Evolutionary conservation across 2,888 invertebrate genomes (phyloP).

Genomic region (Drosophila mayaguana): DNA sequence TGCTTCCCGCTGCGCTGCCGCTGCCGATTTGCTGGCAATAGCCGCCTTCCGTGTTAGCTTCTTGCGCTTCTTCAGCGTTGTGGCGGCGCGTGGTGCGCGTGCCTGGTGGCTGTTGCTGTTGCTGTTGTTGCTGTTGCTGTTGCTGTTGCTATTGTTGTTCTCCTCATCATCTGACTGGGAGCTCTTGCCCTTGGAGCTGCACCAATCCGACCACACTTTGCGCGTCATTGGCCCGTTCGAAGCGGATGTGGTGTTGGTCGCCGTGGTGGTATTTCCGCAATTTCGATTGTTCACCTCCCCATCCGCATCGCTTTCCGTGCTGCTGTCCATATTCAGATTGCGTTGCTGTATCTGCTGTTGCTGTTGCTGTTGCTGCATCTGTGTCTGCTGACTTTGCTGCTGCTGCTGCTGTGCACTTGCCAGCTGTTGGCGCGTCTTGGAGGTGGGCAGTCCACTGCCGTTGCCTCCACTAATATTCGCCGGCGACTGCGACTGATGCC

Average conservation of each 20-base stretch:
- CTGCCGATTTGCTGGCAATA: constrained; percentile 82
- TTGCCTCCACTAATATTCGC: constrained; percentile 59
- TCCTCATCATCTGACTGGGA: constrained; percentile 88
- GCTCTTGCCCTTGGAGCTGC: constrained; percentile 87
- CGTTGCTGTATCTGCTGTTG: constrained; percentile 61
- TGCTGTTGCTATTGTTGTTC: constrained; percentile 84
- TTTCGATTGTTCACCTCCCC: constrained; percentile 73
- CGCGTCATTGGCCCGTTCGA: constrained; percentile 88
- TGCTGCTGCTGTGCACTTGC: constrained; percentile 65
- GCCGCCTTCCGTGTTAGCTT: constrained; percentile 85
- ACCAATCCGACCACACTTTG: constrained; percentile 91
- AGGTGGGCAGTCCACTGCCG: constrained; percentile 45
- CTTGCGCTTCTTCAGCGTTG: constrained; percentile 84
- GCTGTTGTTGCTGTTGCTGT: constrained; percentile 82
- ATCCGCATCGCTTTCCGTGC: constrained; percentile 81
- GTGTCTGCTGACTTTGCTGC: constrained; percentile 40
- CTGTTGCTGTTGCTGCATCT: constrained; percentile 60
- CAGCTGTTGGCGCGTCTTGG: constrained; percentile 73
- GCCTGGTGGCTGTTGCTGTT: constrained; percentile 64
- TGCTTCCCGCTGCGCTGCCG: constrained; percentile 82
- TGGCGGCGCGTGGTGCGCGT: constrained; percentile 66
- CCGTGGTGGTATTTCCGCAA: constrained; percentile 64
- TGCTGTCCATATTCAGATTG: constrained; percentile 81
- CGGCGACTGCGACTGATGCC: constrained; percentile 67
- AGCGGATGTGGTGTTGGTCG: constrained; percentile 59